Percentiles rank a stretch among this genome's conserved stretches.
Conservation (phyloP, 1,140 invertebrate genomes). For the Caenorhabditis remanei region DNA sequence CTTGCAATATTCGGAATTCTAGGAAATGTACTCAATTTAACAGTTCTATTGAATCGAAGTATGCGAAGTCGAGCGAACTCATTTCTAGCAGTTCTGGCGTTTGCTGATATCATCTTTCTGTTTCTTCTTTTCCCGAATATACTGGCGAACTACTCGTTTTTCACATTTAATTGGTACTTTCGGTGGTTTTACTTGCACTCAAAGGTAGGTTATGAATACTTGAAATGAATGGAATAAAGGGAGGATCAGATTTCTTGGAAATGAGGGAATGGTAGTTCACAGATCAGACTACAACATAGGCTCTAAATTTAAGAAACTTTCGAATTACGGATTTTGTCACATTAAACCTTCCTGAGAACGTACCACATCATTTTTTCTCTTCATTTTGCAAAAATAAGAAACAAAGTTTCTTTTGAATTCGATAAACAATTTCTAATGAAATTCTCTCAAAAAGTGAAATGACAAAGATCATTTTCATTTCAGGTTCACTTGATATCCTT, state of each 20-base stretch:
- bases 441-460: neutral
- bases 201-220: slow-evolving; percentile 65
- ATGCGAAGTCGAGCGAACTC: slow-evolving; percentile 75
- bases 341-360: no score
- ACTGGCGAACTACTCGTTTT: slow-evolving; percentile 74
- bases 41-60: slow-evolving; percentile 73
- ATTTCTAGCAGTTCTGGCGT: slow-evolving; percentile 72
- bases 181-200: slow-evolving; percentile 74
- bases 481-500: slow-evolving; percentile 71
- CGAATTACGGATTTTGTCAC: no score
- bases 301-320: no score
- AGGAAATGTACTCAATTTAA: slow-evolving; percentile 74
- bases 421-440: neutral
- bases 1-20: slow-evolving; percentile 75
- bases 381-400: no score
- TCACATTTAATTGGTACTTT: slow-evolving; percentile 72
- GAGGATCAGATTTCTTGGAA: neutral
- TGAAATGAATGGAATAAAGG: no score
- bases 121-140: slow-evolving; percentile 73
- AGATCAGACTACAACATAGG: no score
- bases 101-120: slow-evolving; percentile 75
- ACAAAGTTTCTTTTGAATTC: no score
- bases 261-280: no score
- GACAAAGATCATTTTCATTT: neutral
- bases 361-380: no score